Evolutionary conservation across 1,140 invertebrate species (phyloP).

Genomic region (Cydia fagiglandana): DNA sequence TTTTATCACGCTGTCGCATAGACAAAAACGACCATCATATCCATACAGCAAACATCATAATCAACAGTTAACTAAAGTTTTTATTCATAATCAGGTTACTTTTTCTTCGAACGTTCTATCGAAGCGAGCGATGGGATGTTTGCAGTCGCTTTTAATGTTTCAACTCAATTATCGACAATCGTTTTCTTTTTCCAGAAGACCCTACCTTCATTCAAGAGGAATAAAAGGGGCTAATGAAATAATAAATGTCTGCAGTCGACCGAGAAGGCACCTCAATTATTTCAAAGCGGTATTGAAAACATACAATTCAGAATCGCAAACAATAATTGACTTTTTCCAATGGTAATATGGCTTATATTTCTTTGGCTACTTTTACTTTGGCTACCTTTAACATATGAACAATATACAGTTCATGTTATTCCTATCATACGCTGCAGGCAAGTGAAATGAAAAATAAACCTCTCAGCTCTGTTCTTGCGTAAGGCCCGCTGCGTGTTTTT

Average conservation of each 20-base stretch:
- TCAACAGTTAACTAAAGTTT: background rate
- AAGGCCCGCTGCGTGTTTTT: background rate
- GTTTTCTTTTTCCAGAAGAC: constrained; percentile 37
- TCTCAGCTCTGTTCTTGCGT: constrained; percentile 1
- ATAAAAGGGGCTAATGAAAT: constrained; percentile 53
- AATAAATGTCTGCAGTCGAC: constrained; percentile 41
- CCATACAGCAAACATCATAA: background rate
- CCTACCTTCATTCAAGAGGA: constrained; percentile 39
- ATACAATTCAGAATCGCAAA: background rate
- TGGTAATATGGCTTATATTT: background rate
- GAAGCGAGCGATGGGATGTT: constrained; percentile 38
- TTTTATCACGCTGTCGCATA: too few relatives aligned
- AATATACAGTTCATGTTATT: constrained; percentile 17
- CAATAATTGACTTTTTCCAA: background rate
- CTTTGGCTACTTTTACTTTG: background rate
- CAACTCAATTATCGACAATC: constrained; percentile 47
- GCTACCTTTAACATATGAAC: constrained; percentile 19
- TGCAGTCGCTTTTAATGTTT: constrained; percentile 47
- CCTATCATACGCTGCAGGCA: constrained; percentile 10
- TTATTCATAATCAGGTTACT: background rate
- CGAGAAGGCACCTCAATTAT: constrained; percentile 29
- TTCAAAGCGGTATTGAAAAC: constrained; percentile 20
- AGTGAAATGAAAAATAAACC: constrained; percentile 16
- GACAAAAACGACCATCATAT: too few relatives aligned
- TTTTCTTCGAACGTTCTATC: background rate